Base-by-base conservation (phyloP, 1,140 invertebrate species). In the Trinorchestia longiramus region DNA sequence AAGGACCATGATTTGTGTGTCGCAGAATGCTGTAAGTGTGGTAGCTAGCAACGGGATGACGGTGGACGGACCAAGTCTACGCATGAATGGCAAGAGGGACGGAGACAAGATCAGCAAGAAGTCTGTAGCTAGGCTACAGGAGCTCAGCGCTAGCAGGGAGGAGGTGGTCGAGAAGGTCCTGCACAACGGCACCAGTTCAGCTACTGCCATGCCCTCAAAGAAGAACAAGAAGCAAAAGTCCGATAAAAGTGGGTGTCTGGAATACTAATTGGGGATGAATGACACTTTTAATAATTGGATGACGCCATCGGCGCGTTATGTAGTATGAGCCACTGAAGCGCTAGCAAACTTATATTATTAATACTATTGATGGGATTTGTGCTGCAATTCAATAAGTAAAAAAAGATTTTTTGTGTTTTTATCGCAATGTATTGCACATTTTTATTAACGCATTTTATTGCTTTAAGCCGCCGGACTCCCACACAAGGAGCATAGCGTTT, bases 221-320 rank as follows among this genome's bases (percentile, higher is more conserved):
- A 91, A 91, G 88, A 43, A 15, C 88, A 91, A 91, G 41, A 42
- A 91, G 88, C 88, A 91, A 91, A 91, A 91, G 43, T 42, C 41
- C 11, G 88, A 91, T 44, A 91, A 91, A 91, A 43, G 88, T 91
- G 41, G 11, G 88, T 44, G 36, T 77, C 36, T 36, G 47, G 47
- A 53, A 19, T 19, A 11, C 47, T 11, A 11, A 6, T 53, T 11
- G 8, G 47, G 47, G n/a, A n/a, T n/a, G n/a, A n/a, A n/a, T n/a
- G n/a, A n/a, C n/a, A n/a, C n/a, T n/a, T n/a, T n/a, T n/a, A n/a
- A n/a, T n/a, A n/a, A n/a, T n/a, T n/a, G n/a, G n/a, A n/a, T n/a
- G n/a, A n/a, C n/a, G n/a, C n/a, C n/a, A n/a, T n/a, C n/a, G n/a
- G n/a, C n/a, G n/a, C n/a, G n/a, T n/a, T n/a, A n/a, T n/a, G n/a